Base-by-base conservation (phyloP, 2,888 invertebrate genomes). In the Acronicta aceris region DNA sequence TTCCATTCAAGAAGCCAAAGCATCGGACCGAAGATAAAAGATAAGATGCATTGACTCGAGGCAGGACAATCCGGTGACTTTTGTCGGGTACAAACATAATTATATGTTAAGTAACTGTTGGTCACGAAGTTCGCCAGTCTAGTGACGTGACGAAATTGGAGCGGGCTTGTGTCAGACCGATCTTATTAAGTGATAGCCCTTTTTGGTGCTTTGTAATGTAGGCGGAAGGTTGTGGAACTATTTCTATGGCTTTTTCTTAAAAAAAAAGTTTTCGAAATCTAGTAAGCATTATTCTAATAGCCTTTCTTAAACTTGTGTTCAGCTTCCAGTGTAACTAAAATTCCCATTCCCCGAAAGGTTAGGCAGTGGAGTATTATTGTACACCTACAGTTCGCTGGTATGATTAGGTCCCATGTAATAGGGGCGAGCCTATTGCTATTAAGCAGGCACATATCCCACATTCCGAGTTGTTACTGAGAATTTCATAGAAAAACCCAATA, bases 41-140 rank as follows among this genome's bases (percentile, higher is more conserved):
- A 45, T 38, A 16, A 16, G 36, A 60, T n/a, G n/a, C n/a, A 57
- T 58, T 59, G 72, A 67, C 16, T 51, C 15, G 42, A 7, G 36
- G 55, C 54, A 59, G 58, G 36, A 45, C 21, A 10, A 5, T 36
- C 36, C 67, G 51, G 60, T 49, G 68, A 54, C 57, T 58, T 17
- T 42, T 30, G 36, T 25, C 4, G 63, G 41, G 2, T 42, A 27
- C n/a, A 30, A 25, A 61, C 59, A 60, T 74, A 74, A 77, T 75
- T 70, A 67, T 51, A 47, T n/a, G 62, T 67, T 62, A 65, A 71
- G 66, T 71, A 75, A 75, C 42, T 38, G 48, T 50, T 17, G 65
- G 71, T 77, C 78, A 77, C 75, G 75, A 63, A 65, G 54, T 25
- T 47, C 48, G 71, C 49, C 65, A 33, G 57, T 1, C 12, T n/a